phyloP scores from a whole-genome alignment of 2,113 vertebrate genomes.

The Azemiops feae region DNA sequence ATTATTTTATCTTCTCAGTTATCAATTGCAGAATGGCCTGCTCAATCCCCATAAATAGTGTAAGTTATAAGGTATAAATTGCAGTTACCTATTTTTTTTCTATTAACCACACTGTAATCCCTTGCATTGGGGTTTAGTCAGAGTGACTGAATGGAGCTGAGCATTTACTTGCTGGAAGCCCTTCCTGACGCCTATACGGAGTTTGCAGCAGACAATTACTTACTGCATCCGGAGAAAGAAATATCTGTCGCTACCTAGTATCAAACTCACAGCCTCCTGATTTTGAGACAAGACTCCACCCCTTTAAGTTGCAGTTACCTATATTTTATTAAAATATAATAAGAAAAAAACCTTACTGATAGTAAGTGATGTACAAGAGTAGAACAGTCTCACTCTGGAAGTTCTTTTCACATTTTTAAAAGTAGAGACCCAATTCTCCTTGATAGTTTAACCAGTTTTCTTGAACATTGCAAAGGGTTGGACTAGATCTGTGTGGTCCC shows the following conservation, averaged over 20 bases:
- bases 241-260: neutral
- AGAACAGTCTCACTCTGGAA: neutral
- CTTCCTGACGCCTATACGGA: neutral
- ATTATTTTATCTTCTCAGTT: neutral
- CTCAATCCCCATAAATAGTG: neutral
- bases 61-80: neutral
- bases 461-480: neutral
- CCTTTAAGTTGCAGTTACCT: neutral
- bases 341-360: neutral
- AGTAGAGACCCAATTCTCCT: neutral
- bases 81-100: neutral
- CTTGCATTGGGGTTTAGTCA: neutral
- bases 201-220: neutral
- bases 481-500: neutral
- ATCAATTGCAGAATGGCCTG: neutral
- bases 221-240: neutral
- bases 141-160: neutral
- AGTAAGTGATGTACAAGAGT: neutral
- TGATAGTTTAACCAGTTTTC: neutral
- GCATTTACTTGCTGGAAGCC: neutral
- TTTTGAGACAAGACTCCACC: neutral
- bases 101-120: neutral
- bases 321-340: neutral
- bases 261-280: neutral
- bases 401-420: neutral